phyloP scores from a whole-genome alignment of 2,888 invertebrate genomes.

The Drosophila formosana region DNA sequence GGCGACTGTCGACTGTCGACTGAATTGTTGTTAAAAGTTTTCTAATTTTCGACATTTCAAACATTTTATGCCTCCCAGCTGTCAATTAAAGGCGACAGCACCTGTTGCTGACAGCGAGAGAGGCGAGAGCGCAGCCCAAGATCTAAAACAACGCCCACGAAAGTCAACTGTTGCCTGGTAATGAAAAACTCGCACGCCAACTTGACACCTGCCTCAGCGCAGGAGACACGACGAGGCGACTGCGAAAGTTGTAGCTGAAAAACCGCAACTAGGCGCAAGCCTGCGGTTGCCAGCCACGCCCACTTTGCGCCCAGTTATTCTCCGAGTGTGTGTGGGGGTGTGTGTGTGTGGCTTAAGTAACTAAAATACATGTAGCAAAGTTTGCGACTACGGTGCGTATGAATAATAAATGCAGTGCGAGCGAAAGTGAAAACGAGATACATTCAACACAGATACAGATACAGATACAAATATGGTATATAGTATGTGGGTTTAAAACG shows the following conservation, averaged over 20 bases:
- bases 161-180: conserved; percentile 64
- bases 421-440: conserved; percentile 34
- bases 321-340: not conserved
- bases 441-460: conserved; percentile 22
- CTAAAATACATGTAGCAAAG: conserved; percentile 53
- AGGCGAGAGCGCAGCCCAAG: no score
- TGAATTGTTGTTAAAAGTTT: conserved; percentile 78
- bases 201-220: conserved; percentile 69
- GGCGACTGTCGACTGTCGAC: no score
- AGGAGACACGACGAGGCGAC: not conserved
- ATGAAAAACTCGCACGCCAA: conserved; percentile 70
- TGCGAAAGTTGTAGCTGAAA: conserved; percentile 44
- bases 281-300: conserved; percentile 26
- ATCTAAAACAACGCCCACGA: conserved; percentile 8
- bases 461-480: conserved; percentile 22
- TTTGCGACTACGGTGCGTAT: conserved; percentile 60
- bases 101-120: conserved; percentile 75
- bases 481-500: conserved; percentile 12
- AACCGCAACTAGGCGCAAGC: conserved; percentile 52
- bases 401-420: conserved; percentile 64
- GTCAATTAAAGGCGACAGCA: conserved; percentile 78
- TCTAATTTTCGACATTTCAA: conserved; percentile 80
- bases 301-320: not conserved
- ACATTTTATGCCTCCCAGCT: conserved; percentile 79
- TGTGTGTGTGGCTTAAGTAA: conserved; percentile 43